A percentile compares a stretch with the other conserved stretches of the same genome.
Evolutionary conservation across 2,888 invertebrate species (phyloP).

Genomic region (Kuschelorhynchus macadamiae): DNA sequence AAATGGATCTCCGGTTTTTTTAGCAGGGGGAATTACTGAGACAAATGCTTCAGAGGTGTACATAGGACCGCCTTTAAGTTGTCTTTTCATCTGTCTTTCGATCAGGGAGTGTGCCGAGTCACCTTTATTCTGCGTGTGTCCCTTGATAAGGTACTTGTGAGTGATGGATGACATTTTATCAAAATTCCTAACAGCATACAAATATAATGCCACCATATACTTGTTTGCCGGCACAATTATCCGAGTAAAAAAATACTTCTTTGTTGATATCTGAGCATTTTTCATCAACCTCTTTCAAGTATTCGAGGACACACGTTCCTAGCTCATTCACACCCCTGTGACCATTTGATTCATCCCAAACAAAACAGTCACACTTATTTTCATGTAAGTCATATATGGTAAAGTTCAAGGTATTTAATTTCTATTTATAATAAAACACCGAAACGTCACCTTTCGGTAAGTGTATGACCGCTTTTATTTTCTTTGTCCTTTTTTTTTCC

Average conservation of each 20-base stretch:
- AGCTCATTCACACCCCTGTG: slow-evolving; percentile 7
- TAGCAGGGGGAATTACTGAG: slow-evolving; percentile 40
- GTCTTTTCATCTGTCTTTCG: slow-evolving; percentile 43
- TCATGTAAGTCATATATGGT: slow-evolving; percentile 54
- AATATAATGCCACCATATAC: slow-evolving; percentile 33
- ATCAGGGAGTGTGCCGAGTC: slow-evolving; percentile 37
- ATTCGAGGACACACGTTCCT: neutral
- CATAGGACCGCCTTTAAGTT: slow-evolving; percentile 47
- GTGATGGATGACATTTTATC: slow-evolving; percentile 2
- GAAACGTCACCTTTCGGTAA: slow-evolving; percentile 17
- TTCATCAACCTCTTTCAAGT: slow-evolving; percentile 41
- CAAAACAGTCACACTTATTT: slow-evolving; percentile 4
- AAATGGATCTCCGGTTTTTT: slow-evolving; percentile 45
- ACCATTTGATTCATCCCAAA: slow-evolving; percentile 12
- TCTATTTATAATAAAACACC: slow-evolving; percentile 32
- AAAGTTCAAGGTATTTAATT: slow-evolving; percentile 32
- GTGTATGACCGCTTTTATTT: slow-evolving; percentile 34
- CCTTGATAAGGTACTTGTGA: slow-evolving; percentile 8
- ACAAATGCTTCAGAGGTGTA: slow-evolving; percentile 41
- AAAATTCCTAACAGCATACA: slow-evolving; percentile 40
- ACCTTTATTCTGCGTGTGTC: slow-evolving; percentile 11
- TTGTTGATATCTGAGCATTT: neutral
- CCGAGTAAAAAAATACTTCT: slow-evolving; percentile 25
- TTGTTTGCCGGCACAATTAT: slow-evolving; percentile 15
- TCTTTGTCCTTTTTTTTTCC: slow-evolving; percentile 23